Evolutionary conservation across 2,888 invertebrate genomes (phyloP), one percentile per base, ranked within the genome.

Genomic region (Stomorhina lunata): DNA sequence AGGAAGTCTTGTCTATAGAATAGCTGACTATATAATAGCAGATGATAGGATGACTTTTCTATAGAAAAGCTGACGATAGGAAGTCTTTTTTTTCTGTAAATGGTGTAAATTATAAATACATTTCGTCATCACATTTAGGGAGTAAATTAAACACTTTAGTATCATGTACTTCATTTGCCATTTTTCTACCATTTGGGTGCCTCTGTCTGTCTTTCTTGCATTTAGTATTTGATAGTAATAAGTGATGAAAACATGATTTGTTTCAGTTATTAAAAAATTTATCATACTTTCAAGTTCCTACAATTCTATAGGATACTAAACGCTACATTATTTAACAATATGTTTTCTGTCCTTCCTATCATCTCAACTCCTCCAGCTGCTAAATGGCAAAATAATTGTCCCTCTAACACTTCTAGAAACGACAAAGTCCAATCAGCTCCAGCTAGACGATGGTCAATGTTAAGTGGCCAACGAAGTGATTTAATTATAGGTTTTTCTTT

Each of bases 231-330:
- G 15, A 66, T 53, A 40, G 2, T 66, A 81, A 69, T 65, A 69
- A 82, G 81, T 79, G 78, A 69, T 65, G 81, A 82, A 82, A 82
- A 78, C 75, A 69, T 79, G 78, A 82, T 82, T 82, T 65, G 69
- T 69, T 65, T 78, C 57, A 37, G 73, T 71, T 81, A 68, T 55
- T 68, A 69, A 77, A 72, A 69, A 45, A 73, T 68, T 78, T 32
- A 73, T 78, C 68, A 55, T 69, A 59, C 10, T 20, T 72, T 68
- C 22, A 20, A 15, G 25, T 68, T 72, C 50, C 37, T 66, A 29
- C 68, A 63, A 29, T 20, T 66, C 32, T 55, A 43, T 59, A 34
- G 65, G 9, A 29, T 79, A 34, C 27, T 61, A 61, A 68, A 73
- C 45, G 73, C 34, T 55, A 43, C 34, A 69, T 27, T 55, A 69